Evolutionary conservation across 2,797 vertebrate species (phyloP).

Genomic region (Morelia viridis): DNA sequence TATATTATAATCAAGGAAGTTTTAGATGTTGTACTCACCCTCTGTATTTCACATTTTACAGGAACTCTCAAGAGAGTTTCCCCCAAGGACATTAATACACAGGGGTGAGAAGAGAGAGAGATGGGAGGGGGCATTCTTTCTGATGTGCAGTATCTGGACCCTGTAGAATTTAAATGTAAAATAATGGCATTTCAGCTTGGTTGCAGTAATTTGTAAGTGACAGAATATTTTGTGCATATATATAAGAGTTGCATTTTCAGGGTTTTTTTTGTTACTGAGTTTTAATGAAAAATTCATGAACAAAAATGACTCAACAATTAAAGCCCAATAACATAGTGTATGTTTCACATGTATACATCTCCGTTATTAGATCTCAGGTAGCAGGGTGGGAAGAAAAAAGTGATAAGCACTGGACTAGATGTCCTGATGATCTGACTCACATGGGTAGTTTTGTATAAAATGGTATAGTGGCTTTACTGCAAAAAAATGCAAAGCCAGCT

Average conservation of each 20-base stretch:
- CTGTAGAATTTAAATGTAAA: not conserved
- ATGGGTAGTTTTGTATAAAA: constrained; percentile 6
- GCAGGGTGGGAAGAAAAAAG: not conserved
- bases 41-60: not conserved
- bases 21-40: not conserved
- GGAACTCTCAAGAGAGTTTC: too few species aligned
- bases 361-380: not conserved
- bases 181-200: not conserved
- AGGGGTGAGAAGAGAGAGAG: too few species aligned
- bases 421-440: constrained; percentile 4
- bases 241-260: not conserved
- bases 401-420: not conserved
- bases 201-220: not conserved
- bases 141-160: not conserved
- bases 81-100: too few species aligned
- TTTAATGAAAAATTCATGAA: not conserved
- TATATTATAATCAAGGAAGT: not conserved
- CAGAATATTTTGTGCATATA: not conserved
- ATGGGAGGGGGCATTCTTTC: not conserved
- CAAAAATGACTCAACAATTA: not conserved
- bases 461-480: not conserved
- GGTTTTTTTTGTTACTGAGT: not conserved
- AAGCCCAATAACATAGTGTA: not conserved
- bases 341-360: not conserved
- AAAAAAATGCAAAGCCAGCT: not conserved